Conservation (phyloP, 2,113 vertebrate genomes). For the Coregonus clupeaformis region DNA sequence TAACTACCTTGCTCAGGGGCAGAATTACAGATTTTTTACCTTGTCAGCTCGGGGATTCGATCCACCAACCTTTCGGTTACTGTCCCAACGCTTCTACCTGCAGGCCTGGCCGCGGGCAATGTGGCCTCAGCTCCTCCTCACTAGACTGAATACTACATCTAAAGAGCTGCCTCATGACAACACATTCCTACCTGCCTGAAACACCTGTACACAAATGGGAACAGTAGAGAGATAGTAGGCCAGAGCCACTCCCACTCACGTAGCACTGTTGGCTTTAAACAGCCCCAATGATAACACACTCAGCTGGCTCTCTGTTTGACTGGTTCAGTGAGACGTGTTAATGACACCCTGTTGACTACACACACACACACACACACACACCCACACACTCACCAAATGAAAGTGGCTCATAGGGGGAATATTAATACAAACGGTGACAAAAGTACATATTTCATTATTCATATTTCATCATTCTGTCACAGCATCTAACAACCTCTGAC, state of each 20-base stretch:
- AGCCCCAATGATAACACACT: constrained; percentile 10
- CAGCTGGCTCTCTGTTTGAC: background rate
- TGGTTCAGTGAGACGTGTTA: background rate
- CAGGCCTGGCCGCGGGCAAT: background rate
- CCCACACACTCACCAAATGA: too few relatives aligned
- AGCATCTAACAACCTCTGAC: too few relatives aligned
- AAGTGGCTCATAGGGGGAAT: constrained; percentile 1
- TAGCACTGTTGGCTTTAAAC: background rate
- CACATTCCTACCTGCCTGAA: constrained; percentile 23
- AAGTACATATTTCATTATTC: constrained; percentile 6
- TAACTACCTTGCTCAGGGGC: too few relatives aligned
- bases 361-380: too few relatives aligned
- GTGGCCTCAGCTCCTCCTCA: constrained; percentile 3
- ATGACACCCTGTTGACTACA: too few relatives aligned
- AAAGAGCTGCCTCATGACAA: background rate
- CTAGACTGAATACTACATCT: constrained; percentile 1
- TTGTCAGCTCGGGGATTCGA: too few relatives aligned
- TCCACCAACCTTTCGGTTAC: too few relatives aligned
- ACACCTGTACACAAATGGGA: background rate
- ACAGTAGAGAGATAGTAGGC: background rate
- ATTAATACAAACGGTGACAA: constrained; percentile 3
- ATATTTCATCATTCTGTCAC: too few relatives aligned
- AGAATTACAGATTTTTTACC: too few relatives aligned
- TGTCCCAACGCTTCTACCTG: too few relatives aligned
- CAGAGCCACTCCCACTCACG: background rate